These are phyloP conservation scores for Eristalis tenax DNA, from an alignment of 2,888 invertebrate species.

Conservation along the genomic window DNA sequence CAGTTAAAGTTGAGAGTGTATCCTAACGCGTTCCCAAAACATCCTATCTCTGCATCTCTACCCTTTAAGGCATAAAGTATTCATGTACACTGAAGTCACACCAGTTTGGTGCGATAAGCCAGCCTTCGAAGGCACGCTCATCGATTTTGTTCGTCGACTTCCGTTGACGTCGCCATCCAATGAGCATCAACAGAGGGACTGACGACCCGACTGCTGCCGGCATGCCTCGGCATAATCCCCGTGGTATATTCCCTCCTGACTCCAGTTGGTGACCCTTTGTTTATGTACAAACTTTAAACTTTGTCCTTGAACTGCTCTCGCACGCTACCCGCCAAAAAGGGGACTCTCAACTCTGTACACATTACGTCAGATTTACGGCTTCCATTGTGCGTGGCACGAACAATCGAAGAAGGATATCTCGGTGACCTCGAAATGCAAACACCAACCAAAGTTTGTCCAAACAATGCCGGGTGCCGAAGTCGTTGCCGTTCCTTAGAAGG, in stretches of 20 bases:
- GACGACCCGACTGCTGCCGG: background rate
- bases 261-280: background rate
- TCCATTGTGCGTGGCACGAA: background rate
- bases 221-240: background rate
- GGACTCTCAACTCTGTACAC: background rate
- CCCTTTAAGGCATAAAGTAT: too few relatives aligned
- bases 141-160: background rate
- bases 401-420: slow-evolving; percentile 1
- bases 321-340: background rate
- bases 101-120: too few relatives aligned
- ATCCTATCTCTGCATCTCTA: too few relatives aligned
- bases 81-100: too few relatives aligned
- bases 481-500: background rate
- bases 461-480: background rate
- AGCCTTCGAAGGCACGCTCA: background rate
- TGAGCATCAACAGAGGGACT: background rate
- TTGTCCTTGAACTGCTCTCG: background rate
- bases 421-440: slow-evolving; percentile 9
- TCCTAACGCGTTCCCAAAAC: too few relatives aligned
- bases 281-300: background rate
- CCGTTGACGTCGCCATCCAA: background rate
- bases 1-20: too few relatives aligned
- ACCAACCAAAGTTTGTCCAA: background rate
- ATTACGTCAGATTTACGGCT: background rate
- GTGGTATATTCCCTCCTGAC: background rate